Evolutionary conservation across 2,888 invertebrate genomes (phyloP), one percentile per base, ranked within the genome.

Genomic region (Spialia ferax): DNA sequence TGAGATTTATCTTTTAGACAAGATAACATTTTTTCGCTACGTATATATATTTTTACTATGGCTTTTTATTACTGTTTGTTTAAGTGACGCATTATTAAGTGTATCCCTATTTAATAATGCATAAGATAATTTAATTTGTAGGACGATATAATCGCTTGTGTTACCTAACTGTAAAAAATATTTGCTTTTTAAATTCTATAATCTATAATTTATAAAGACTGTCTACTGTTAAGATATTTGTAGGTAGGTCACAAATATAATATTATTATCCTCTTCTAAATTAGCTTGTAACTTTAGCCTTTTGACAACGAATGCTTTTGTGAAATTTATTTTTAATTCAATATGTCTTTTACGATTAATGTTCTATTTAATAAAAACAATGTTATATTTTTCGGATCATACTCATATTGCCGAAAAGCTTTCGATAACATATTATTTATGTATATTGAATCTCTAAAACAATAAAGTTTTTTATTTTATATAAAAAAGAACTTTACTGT

Each of bases 221-320:
- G 93, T 91, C 91, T 92, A 92, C 87, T 88, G 78, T 81, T 91
- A 92, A 91, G 91, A 87, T 89, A 90, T 87, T 87, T 88, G 89
- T 88, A 84, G 75, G 86, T 91, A 91, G 90, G 93, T 93, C 92
- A 93, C 93, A 93, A 93, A 93, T 86, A 84, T n/a, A n/a, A n/a
- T n/a, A n/a, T n/a, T 86, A 85, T 84, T 87, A 85, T 80, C 82
- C 76, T 80, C 81, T 87, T 85, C 80, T 79, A 82, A 81, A 85
- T 88, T 87, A 89, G 85, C 86, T 86, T 75, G 70, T 68, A 50
- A 67, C 45, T 56, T 62, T 62, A 68, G 48, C 80, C 83, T 83
- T 81, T 81, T 86, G 79, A 91, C 92, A 93, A 93, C 91, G 92
- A 93, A 91, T 86, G 79, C 83, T 78, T 86, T 88, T 90, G 88